Conservation (phyloP, 2,888 invertebrate species). For the Cyclophora punctaria region DNA sequence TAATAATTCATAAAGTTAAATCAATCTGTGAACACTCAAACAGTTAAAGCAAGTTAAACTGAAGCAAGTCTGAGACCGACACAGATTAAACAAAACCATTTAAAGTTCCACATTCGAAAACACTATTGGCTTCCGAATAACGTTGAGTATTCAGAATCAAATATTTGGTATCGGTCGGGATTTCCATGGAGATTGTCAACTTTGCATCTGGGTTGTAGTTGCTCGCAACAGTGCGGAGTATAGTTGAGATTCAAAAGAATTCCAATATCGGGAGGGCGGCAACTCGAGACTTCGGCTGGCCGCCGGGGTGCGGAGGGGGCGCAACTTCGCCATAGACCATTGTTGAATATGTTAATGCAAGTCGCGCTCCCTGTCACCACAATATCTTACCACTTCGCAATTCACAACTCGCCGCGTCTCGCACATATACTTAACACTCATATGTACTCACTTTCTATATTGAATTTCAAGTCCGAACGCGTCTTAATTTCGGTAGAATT, state of each 20-base stretch:
- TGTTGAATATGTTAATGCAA: slow-evolving; percentile 63
- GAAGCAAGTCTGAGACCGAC: no score
- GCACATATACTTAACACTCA: slow-evolving; percentile 33
- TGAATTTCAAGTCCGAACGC: no score
- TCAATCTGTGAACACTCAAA: no score
- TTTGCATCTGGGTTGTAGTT: slow-evolving; percentile 55
- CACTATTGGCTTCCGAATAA: no score
- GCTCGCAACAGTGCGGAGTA: slow-evolving; percentile 35
- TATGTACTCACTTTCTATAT: slow-evolving; percentile 22
- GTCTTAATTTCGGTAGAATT: no score
- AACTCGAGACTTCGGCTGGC: no score
- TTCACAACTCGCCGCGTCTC: slow-evolving; percentile 31
- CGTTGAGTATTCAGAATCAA: no score
- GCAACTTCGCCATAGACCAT: slow-evolving; percentile 36
- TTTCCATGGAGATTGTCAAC: slow-evolving; percentile 43
- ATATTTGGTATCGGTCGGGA: no score
- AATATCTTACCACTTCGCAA: slow-evolving; percentile 50
- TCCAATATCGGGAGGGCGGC: slow-evolving; percentile 52
- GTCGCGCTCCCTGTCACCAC: slow-evolving; percentile 39
- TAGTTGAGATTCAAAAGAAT: slow-evolving; percentile 68
- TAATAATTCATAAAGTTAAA: no score
- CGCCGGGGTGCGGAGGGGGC: slow-evolving; percentile 8
- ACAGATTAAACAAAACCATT: no score
- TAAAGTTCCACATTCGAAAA: no score
- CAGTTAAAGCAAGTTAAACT: no score